These are phyloP conservation scores for Tiphia femorata DNA, from an alignment of 2,888 invertebrate species.

Conservation along the genomic window DNA sequence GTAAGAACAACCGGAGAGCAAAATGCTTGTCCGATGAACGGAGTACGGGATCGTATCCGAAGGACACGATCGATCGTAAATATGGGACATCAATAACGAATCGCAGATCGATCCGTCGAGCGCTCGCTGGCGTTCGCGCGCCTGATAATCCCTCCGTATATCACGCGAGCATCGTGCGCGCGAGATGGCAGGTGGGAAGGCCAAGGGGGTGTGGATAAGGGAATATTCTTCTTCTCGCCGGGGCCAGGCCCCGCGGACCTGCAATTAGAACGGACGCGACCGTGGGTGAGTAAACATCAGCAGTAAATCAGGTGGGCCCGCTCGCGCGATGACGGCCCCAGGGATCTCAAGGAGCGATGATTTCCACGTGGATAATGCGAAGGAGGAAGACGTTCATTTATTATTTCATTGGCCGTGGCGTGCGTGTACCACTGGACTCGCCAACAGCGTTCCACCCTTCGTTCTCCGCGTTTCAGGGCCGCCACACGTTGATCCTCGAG, in stretches of 20 bases:
- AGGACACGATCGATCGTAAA: no score
- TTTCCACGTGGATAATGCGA: conserved; percentile 7
- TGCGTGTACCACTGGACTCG: background rate
- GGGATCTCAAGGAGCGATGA: conserved; percentile 19
- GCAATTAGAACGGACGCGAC: conserved; percentile 63
- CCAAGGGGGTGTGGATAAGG: conserved; percentile 40
- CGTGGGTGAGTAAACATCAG: conserved; percentile 61
- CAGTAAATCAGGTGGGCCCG: conserved; percentile 56
- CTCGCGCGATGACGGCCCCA: conserved; percentile 55
- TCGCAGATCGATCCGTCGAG: no score
- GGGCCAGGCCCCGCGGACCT: conserved; percentile 45
- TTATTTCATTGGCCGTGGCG: background rate
- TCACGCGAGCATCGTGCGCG: conserved; percentile 36
- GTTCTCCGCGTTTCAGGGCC: no score
- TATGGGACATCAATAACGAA: no score
- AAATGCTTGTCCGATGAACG: no score
- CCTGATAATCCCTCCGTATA: conserved; percentile 14
- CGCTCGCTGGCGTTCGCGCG: no score
- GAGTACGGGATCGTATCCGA: no score
- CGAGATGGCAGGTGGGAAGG: conserved; percentile 41
- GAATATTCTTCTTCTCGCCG: conserved; percentile 45
- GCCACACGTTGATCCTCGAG: no score
- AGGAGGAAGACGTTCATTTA: background rate
- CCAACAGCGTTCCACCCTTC: background rate
- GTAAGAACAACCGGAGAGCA: no score